Percentiles rank a stretch among this genome's conserved stretches.
Evolutionary conservation across 2,797 vertebrate genomes (phyloP).

Genomic region (Taeniopygia guttata): DNA sequence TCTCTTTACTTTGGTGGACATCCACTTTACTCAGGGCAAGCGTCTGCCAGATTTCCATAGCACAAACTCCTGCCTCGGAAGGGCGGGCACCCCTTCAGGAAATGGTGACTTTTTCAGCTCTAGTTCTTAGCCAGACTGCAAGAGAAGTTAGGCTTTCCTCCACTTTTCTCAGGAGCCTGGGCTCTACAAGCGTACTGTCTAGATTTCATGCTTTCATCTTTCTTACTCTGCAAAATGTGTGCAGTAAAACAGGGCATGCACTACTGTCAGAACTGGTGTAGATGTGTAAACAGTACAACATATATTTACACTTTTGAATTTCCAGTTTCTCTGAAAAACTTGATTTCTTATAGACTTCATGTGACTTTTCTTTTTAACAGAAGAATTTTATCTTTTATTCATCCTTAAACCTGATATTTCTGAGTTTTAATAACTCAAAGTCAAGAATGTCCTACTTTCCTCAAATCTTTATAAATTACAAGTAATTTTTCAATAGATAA

Average conservation of each 20-base stretch:
- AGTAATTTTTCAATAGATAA: not conserved
- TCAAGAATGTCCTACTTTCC: not conserved
- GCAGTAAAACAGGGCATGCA: not conserved
- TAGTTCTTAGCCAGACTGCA: not conserved
- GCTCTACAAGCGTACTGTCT: not conserved
- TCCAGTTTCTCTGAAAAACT: not conserved
- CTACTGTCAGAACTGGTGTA: not conserved
- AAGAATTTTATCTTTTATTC: not conserved
- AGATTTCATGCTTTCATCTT: not conserved
- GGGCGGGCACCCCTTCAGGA: not conserved
- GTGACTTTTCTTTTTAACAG: not conserved
- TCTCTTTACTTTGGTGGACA: not conserved
- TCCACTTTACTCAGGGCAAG: not conserved
- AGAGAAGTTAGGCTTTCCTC: rapidly evolving
- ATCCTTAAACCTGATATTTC: not conserved
- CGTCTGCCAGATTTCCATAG: not conserved
- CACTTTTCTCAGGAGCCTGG: not conserved
- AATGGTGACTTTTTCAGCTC: not conserved
- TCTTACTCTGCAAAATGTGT: not conserved
- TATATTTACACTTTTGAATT: not conserved
- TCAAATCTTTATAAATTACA: not conserved
- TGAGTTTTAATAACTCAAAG: not conserved
- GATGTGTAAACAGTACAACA: not conserved
- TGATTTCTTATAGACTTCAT: not conserved
- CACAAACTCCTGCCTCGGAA: rapidly evolving